Evolutionary conservation across 2,888 invertebrate genomes (phyloP).

Genomic region (Acanthosoma haemorrhoidale): DNA sequence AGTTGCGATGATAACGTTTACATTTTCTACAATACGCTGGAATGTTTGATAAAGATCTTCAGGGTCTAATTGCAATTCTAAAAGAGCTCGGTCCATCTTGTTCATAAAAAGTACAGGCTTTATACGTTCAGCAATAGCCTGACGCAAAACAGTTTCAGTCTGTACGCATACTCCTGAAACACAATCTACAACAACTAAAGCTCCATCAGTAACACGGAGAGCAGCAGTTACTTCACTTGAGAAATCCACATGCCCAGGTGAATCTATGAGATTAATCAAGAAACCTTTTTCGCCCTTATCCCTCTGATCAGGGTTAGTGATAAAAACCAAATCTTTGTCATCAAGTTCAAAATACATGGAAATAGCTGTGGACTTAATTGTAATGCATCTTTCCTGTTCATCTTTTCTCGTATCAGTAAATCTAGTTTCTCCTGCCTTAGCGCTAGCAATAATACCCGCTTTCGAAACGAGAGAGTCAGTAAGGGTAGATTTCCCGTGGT

Average conservation of each 20-base stretch:
- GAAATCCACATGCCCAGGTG: constrained; percentile 99
- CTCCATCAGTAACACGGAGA: constrained; percentile 99
- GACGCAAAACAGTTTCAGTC: constrained; percentile 98
- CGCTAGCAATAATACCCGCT: constrained; percentile 98
- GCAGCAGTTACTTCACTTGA: constrained; percentile 99
- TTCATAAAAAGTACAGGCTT: constrained; percentile 99
- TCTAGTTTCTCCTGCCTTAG: constrained; percentile 97
- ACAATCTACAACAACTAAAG: constrained; percentile 98
- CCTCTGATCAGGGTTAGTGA: constrained; percentile 83
- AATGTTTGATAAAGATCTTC: constrained; percentile 99
- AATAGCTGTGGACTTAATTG: constrained; percentile 99
- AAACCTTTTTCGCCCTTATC: constrained; percentile 90
- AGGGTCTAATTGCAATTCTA: constrained; percentile 92
- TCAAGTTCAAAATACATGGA: constrained; percentile 98
- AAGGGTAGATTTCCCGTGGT: constrained; percentile 99
- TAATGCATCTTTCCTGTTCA: constrained; percentile 99
- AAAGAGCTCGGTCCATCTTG: constrained; percentile 99
- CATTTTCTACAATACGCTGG: constrained; percentile 99
- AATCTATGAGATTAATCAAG: constrained; percentile 99
- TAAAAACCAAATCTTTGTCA: constrained; percentile 89
- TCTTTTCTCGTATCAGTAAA: constrained; percentile 99
- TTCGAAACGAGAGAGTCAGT: constrained; percentile 99
- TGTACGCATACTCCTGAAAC: constrained; percentile 99
- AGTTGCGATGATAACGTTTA: constrained; percentile 99
- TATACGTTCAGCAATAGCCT: constrained; percentile 99